phyloP scores from a whole-genome alignment of 1,140 invertebrate species.

The Copidosoma floridanum region DNA sequence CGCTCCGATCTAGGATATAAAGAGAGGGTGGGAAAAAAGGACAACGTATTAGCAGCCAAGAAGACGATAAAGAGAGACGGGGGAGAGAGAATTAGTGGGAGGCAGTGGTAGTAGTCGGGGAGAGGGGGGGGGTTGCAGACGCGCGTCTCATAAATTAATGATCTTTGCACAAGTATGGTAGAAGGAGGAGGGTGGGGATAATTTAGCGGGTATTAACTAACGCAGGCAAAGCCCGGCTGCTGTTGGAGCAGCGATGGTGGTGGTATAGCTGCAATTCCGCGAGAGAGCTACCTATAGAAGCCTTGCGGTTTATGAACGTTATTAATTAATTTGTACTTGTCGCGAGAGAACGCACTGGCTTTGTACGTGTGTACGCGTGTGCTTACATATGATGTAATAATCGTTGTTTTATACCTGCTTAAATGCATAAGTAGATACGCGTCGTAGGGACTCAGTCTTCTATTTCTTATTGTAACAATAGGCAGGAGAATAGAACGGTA shows the following conservation, averaged over 20 bases:
- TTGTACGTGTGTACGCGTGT: too few species aligned
- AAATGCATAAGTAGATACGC: too few species aligned
- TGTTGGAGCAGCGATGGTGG: too few species aligned
- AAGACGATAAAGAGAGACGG: not conserved
- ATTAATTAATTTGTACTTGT: slow-evolving; percentile 46
- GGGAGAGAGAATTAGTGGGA: not conserved
- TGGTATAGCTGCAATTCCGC: too few species aligned
- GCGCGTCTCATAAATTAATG: slow-evolving; percentile 42
- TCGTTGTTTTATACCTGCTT: too few species aligned
- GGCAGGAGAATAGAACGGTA: not conserved
- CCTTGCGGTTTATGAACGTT: slow-evolving; percentile 37
- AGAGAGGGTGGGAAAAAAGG: not conserved
- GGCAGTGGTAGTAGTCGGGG: not conserved
- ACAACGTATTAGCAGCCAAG: not conserved
- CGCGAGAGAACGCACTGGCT: too few species aligned
- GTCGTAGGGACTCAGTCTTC: too few species aligned
- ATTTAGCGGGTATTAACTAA: slow-evolving; percentile 39
- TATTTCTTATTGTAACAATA: too few species aligned
- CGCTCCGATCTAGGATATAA: too few species aligned
- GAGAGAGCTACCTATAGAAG: too few species aligned
- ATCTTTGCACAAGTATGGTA: slow-evolving; percentile 32
- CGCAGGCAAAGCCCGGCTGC: too few species aligned
- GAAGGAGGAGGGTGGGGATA: slow-evolving; percentile 21
- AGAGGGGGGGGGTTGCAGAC: not conserved
- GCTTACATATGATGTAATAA: too few species aligned